Evolutionary conservation across 1,140 invertebrate species (phyloP), one percentile per base, ranked within the genome.

Genomic region (Drosophila trapezifrons): DNA sequence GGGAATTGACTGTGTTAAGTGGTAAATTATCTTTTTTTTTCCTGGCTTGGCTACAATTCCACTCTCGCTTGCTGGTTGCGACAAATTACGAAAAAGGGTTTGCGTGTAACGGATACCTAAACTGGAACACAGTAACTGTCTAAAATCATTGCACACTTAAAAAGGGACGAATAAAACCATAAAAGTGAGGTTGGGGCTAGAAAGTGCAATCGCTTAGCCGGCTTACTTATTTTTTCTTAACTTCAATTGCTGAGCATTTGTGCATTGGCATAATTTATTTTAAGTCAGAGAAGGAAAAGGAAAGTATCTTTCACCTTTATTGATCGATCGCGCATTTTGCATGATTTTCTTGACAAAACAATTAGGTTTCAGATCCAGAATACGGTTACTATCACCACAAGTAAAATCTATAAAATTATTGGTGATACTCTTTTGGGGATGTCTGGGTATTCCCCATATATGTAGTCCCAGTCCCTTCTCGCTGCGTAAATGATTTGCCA

Each of bases 1-100:
- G 66, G 76, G 76, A 81, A 59, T 75, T 54, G 55, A 35, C 73
- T 79, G 72, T 77, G 72, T 79, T 83, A 83, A 87, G 84, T 87
- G 83, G 79, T 66, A 80, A 80, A 83, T 79, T 89, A 87, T 87
- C 66, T 62, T 82, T 63, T 60, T 35, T 82, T 63, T 40, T 60
- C 59, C 55, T 64, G 27, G 45, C 17, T 49, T 52, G 37, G 43
- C 56, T 55, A 49, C 55, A 20, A n/a, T 65, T 71, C 17, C 29
- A 32, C 60, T 46, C 56, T 66, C 43, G 37, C 51, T 55, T 60
- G 27, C 27, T 29, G 40, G 42, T 45, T 40, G 65, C 35, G 49
- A 58, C 62, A 66, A 67, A 54, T 56, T 55, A 43, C 58, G 20
- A 42, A 76, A 86, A 86, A 80, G 65, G 84, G 76, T 80, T 89